Base-by-base conservation (phyloP, 2,113 vertebrate genomes). In the Nematolebias whitei region DNA sequence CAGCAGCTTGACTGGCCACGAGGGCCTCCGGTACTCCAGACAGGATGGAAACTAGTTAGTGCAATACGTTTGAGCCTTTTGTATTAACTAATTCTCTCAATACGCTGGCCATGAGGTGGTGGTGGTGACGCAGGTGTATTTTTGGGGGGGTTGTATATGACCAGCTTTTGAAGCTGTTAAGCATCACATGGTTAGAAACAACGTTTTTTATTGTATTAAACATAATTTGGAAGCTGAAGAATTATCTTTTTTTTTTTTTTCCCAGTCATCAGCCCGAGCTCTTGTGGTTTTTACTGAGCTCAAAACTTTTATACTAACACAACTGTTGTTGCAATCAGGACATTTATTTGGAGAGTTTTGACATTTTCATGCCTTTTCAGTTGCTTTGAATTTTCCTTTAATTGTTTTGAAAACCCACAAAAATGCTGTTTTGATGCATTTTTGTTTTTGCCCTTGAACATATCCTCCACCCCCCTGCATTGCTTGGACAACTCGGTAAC, bases 1-100 rank as follows among this genome's bases (percentile, higher is more conserved):
- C 68, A 63, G 74, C 73, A 72, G 67, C 74, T 39, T 50, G 56
- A 66, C 63, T 18, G 40, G 47, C 68, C 69, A 45, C 29, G 63
- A 55, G 71, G 74, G 78, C 83, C 68, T 76, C 71, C 63, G 69
- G 74, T 68, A 68, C 68, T 78, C 71, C 5, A 7, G 56, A 66
- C 40, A 44, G 41, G 48, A 68, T 48, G 59, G 52, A 59, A 39
- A 56, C n/a, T 10, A 62, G 54, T 67, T n/a, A 2, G 40, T 35
- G 12, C 50, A 61, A 71, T 73, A 65, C 47, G 29, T 35, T 53
- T 67, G 45, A 60, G 50, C 24, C 44, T 45, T 11, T 14, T 59
- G 59, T 68, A 73, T 57, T 40, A 68, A 59, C 32, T 49, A 51
- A 23, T 43, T 41, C 2, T 56, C 23, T 26, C 26, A 32, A 35